Conservation (phyloP, 2,113 vertebrate species). For the Toxotes jaculatrix region DNA sequence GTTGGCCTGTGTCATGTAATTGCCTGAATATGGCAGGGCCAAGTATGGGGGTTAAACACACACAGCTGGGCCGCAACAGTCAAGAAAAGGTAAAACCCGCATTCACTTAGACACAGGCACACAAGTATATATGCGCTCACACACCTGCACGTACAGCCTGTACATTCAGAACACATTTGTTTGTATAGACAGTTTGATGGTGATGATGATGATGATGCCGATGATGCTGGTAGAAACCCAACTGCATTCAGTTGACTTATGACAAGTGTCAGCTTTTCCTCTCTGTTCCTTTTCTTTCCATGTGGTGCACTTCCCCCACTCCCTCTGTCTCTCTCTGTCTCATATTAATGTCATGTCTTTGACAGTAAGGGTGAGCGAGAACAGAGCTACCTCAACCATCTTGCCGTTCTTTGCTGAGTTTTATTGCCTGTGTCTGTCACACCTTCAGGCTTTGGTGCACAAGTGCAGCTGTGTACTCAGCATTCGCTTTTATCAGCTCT, state of each 20-base stretch:
- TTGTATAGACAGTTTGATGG: constrained; percentile 38
- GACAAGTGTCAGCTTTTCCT: constrained; percentile 63
- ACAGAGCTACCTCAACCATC: constrained; percentile 30
- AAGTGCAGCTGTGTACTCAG: constrained; percentile 64
- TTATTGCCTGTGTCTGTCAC: constrained; percentile 74
- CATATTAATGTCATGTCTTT: constrained; percentile 71
- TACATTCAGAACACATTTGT: constrained; percentile 32
- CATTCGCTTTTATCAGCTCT: constrained; percentile 64
- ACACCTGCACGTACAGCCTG: not conserved
- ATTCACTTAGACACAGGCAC: not conserved
- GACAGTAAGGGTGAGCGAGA: constrained; percentile 37
- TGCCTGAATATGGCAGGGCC: constrained; percentile 52
- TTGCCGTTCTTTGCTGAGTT: constrained; percentile 60
- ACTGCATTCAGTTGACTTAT: constrained; percentile 67
- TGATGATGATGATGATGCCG: constrained; percentile 18
- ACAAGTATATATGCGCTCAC: not conserved
- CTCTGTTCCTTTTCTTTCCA: constrained; percentile 26
- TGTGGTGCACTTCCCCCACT: constrained; percentile 50
- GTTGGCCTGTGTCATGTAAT: constrained; percentile 67
- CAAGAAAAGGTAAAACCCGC: not conserved
- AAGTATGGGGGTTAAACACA: constrained; percentile 67
- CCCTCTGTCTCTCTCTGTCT: constrained; percentile 35
- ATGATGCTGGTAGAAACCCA: constrained; percentile 17
- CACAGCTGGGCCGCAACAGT: constrained; percentile 33
- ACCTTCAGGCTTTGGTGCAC: constrained; percentile 75